Conservation (phyloP, 2,888 invertebrate genomes). For the Lamellibrachia satsuma region DNA sequence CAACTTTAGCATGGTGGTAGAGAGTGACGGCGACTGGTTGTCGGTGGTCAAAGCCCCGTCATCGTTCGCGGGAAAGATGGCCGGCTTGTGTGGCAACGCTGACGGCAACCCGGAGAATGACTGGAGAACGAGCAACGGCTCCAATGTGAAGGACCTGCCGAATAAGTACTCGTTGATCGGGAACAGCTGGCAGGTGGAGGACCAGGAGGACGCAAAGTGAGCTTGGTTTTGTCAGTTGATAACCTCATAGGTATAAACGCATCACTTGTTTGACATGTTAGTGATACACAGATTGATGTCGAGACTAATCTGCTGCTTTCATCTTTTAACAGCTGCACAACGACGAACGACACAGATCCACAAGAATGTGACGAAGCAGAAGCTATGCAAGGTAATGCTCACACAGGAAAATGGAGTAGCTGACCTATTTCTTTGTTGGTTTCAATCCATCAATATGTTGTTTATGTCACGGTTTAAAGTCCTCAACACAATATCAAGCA, state of each 20-base stretch:
- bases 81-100: slow-evolving; percentile 26
- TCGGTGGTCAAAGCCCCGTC: slow-evolving; percentile 19
- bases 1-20: slow-evolving; percentile 29
- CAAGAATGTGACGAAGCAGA: not conserved
- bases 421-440: too few species aligned
- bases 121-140: slow-evolving; percentile 20
- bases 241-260: not conserved
- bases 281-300: too few species aligned
- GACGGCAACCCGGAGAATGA: slow-evolving; percentile 22
- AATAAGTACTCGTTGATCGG: slow-evolving; percentile 14
- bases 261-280: too few species aligned
- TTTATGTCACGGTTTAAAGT: too few species aligned
- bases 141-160: slow-evolving; percentile 13
- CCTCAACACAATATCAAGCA: too few species aligned
- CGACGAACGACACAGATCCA: not conserved
- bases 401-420: not conserved
- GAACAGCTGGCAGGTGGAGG: slow-evolving; percentile 26
- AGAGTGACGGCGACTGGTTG: slow-evolving; percentile 29
- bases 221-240: not conserved
- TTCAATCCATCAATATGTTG: too few species aligned
- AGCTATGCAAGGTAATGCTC: not conserved
- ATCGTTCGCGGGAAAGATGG: slow-evolving; percentile 7
- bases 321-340: not conserved
- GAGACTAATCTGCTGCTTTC: not conserved
- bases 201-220: slow-evolving; percentile 10